Conservation (phyloP, 1,140 invertebrate species). For the Marisa cornuarietis region DNA sequence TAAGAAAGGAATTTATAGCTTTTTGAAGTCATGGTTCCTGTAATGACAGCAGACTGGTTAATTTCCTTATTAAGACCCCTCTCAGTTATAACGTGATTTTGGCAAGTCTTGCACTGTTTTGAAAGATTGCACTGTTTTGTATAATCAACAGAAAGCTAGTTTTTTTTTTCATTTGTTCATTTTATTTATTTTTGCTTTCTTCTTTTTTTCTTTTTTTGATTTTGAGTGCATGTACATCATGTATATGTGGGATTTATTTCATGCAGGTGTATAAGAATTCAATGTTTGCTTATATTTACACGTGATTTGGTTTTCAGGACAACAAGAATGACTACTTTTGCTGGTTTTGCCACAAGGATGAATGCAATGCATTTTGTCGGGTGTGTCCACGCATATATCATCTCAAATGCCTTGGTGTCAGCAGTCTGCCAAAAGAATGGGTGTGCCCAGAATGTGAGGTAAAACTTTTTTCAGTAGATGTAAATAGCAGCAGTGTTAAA, state of each 20-base stretch:
- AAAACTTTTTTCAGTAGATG: background rate
- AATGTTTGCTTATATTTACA: background rate
- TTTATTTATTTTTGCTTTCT: too few relatives aligned
- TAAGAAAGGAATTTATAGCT: too few relatives aligned
- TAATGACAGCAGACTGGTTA: too few relatives aligned
- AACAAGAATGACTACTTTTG: slow-evolving; percentile 80
- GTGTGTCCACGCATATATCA: slow-evolving; percentile 89
- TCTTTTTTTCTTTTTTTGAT: too few relatives aligned
- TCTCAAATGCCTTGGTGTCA: slow-evolving; percentile 75
- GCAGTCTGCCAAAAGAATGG: slow-evolving; percentile 74
- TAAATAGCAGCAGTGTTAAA: too few relatives aligned
- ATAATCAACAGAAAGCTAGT: too few relatives aligned
- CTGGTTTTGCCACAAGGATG: slow-evolving; percentile 81
- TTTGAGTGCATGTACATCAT: background rate
- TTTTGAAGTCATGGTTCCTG: too few relatives aligned
- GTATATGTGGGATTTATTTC: background rate
- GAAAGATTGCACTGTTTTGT: too few relatives aligned
- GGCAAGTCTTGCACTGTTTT: too few relatives aligned
- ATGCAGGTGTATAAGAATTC: background rate
- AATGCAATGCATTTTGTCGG: slow-evolving; percentile 74
- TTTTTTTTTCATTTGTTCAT: too few relatives aligned
- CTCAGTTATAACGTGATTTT: too few relatives aligned
- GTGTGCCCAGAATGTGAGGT: slow-evolving; percentile 87
- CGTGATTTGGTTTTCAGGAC: slow-evolving; percentile 46
- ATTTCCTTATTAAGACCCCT: too few relatives aligned